Percentiles rank a stretch among this genome's conserved stretches.
Evolutionary conservation across 2,888 invertebrate genomes (phyloP).

Genomic region (Anticlea derivata): DNA sequence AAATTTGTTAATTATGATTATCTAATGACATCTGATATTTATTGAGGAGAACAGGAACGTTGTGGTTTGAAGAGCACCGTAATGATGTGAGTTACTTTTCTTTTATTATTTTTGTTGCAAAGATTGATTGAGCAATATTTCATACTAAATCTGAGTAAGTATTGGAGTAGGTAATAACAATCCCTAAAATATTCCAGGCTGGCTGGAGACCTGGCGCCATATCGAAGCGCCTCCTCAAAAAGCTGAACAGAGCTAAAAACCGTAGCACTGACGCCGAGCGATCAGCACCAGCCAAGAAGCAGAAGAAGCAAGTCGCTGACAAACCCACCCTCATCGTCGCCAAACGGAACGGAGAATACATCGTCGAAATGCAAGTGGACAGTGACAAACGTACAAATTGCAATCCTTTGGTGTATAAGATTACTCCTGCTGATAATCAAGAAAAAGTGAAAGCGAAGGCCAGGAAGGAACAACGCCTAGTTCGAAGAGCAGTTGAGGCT

Average conservation of each 20-base stretch:
- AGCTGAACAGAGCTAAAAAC: slow-evolving; percentile 57
- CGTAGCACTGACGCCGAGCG: slow-evolving; percentile 34
- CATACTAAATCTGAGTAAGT: background rate
- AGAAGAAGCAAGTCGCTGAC: slow-evolving; percentile 52
- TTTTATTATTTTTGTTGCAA: slow-evolving; percentile 7
- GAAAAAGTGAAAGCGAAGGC: slow-evolving; percentile 50
- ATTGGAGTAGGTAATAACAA: no score
- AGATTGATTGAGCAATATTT: background rate
- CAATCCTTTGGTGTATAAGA: slow-evolving; percentile 61
- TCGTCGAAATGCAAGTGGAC: slow-evolving; percentile 61
- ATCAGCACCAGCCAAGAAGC: slow-evolving; percentile 46
- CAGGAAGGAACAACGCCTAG: slow-evolving; percentile 44
- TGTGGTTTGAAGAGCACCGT: background rate
- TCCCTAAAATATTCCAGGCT: slow-evolving; percentile 43
- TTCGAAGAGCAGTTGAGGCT: slow-evolving; percentile 47
- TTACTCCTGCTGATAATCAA: slow-evolving; percentile 55
- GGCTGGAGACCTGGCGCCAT: slow-evolving; percentile 76
- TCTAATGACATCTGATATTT: no score
- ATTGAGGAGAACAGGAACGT: no score
- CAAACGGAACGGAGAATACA: slow-evolving; percentile 64
- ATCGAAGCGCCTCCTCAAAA: slow-evolving; percentile 59
- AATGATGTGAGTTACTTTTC: slow-evolving; percentile 14
- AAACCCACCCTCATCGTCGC: slow-evolving; percentile 64
- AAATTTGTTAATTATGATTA: slow-evolving; percentile 1
- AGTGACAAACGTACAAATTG: slow-evolving; percentile 42